Evolutionary conservation across 2,888 invertebrate species (phyloP).

Genomic region (Eupithecia subfuscata): DNA sequence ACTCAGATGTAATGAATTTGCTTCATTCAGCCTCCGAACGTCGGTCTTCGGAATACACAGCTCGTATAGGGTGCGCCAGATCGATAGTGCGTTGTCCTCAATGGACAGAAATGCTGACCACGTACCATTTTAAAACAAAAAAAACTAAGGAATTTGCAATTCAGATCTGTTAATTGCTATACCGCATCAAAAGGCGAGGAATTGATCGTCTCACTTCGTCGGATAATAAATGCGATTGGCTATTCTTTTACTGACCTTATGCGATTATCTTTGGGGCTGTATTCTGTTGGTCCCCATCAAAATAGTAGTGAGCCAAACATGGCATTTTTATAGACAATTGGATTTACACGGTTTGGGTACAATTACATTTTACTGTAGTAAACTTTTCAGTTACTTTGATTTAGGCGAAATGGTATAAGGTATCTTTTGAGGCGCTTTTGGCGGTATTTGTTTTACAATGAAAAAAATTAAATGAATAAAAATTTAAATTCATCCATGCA

Average conservation of each 20-base stretch:
- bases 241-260: neutral
- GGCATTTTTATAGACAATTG: neutral
- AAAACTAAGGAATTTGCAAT: conserved; percentile 13
- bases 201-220: neutral
- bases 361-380: neutral
- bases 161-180: conserved; percentile 6
- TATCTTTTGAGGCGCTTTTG: neutral
- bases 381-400: neutral
- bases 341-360: too few relatives aligned
- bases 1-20: conserved; percentile 57
- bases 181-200: conserved; percentile 4
- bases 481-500: conserved; percentile 34
- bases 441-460: neutral
- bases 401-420: neutral
- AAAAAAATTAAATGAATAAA: neutral
- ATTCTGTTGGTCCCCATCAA: neutral
- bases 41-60: conserved; percentile 28
- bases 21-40: conserved; percentile 48
- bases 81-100: conserved; percentile 34
- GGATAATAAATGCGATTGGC: neutral
- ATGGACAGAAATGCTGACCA: conserved; percentile 26
- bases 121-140: neutral
- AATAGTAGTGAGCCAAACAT: neutral
- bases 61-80: conserved; percentile 24
- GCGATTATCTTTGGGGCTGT: neutral